These are phyloP conservation scores for Mola mola DNA, from an alignment of 2,113 vertebrate species.

Conservation along the genomic window DNA sequence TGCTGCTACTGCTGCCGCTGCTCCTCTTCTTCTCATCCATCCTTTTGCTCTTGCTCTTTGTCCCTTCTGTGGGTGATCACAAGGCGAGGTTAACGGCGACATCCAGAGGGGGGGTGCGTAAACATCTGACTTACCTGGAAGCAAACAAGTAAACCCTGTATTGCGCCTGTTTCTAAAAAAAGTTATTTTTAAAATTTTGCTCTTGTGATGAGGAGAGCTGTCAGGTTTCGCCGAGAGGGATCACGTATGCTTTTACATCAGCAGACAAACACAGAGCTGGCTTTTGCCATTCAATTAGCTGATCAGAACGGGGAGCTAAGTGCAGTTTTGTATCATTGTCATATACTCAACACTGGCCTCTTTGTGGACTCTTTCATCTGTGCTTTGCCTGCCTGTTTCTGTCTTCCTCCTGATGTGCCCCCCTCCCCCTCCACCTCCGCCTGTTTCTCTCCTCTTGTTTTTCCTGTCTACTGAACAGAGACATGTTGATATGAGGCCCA, in stretches of 20 bases:
- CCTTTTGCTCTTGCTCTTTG: constrained; percentile 35
- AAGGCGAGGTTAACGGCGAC: constrained; percentile 84
- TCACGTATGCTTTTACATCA: constrained; percentile 11
- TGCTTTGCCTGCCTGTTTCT: constrained; percentile 62
- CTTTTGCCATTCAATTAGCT: constrained; percentile 64
- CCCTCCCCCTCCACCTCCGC: constrained; percentile 10
- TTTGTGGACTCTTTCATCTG: constrained; percentile 69
- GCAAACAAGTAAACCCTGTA: constrained; percentile 2
- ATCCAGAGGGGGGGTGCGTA: constrained; percentile 82
- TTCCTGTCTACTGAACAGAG: constrained; percentile 80
- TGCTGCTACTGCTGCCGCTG: constrained; percentile 1
- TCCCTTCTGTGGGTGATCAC: constrained; percentile 81
- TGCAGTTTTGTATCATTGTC: constrained; percentile 64
- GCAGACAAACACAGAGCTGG: constrained; percentile 28
- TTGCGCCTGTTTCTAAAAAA: not conserved
- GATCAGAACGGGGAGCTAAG: constrained; percentile 54
- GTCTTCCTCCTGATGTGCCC: constrained; percentile 28
- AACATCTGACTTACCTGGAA: constrained; percentile 86
- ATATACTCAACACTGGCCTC: constrained; percentile 54
- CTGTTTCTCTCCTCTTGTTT: constrained; percentile 65
- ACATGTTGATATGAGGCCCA: constrained; percentile 78
- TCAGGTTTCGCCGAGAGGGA: constrained; percentile 28
- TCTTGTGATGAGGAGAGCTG: constrained; percentile 6
- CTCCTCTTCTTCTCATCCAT: constrained; percentile 6
- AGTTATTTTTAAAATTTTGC: not conserved